Base-by-base conservation (phyloP, 37 sponge, comb jelly and placozoan species). In the Crambe crambe region DNA sequence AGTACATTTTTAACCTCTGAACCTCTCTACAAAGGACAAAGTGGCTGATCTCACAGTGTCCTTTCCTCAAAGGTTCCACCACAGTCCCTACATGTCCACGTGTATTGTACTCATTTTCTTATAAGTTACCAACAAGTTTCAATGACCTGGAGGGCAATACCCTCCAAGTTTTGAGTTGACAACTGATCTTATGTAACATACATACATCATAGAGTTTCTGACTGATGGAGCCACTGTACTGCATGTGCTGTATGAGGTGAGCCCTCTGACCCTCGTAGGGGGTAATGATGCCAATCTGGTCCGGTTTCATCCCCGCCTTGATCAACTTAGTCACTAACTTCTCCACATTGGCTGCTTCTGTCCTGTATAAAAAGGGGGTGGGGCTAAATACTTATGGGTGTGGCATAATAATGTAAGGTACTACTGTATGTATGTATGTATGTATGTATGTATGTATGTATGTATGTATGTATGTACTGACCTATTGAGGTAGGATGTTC, bases 191-290 rank as follows among this genome's bases (percentile, higher is more conserved):
- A 17, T 9, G 18, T 63, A 63, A 12, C 18, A 9, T 63, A 63
- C 65, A n/a, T 37, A 93, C 94, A 83, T 89, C 85, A 74, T 95
- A 97, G n/a, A 97, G 85, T 42, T 85, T 87, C 65, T 85, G 85
- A 32, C 79, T 76, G 95, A 97, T 84, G 56, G 88, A 79, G 29
- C 95, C 98, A 37, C 90, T 89, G 66, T 74, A 83, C 76, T 86
- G 85, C 95, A 95, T 95, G 88, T 91, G 86, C 89, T 94, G 94
- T 54, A 97, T 91, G n/a, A 97, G 91, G 62, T 95, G 87, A 6
- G 95, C 91, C 74, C 98, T 83, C 83, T 97, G 98, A 41, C 98
- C 93, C 83, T 95, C 95, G 68, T 97, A 97, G 20, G 98, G 98
- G 1, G 98, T 97, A 78, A 97, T 97, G 67, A 97, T 90, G 12